These are phyloP conservation scores for Busseola fusca DNA, from an alignment of 2,888 invertebrate genomes.

Conservation along the genomic window DNA sequence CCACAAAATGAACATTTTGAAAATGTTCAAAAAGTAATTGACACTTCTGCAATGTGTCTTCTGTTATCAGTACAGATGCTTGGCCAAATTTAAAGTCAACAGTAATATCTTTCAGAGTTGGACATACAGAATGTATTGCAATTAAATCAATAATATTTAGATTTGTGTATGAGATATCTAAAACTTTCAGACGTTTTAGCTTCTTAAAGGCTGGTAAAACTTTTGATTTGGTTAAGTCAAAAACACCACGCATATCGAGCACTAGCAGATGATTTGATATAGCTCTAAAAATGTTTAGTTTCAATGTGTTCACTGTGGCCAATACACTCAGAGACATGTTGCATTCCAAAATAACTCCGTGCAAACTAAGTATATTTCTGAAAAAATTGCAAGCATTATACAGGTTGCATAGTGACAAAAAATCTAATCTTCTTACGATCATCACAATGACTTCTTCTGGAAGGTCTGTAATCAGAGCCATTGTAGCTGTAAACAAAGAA, in stretches of 20 bases:
- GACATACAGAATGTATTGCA: slow-evolving; percentile 72
- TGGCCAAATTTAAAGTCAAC: slow-evolving; percentile 74
- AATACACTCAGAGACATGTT: slow-evolving; percentile 71
- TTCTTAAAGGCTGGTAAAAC: slow-evolving; percentile 71
- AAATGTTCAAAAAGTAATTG: slow-evolving; percentile 75
- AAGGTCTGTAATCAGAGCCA: slow-evolving; percentile 63
- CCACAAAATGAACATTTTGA: slow-evolving; percentile 77
- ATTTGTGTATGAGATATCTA: slow-evolving; percentile 79
- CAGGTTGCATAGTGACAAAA: slow-evolving; percentile 68
- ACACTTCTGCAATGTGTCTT: slow-evolving; percentile 62
- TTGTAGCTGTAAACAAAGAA: slow-evolving; percentile 55
- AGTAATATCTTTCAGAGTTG: slow-evolving; percentile 74
- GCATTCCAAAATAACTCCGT: slow-evolving; percentile 70
- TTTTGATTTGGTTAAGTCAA: slow-evolving; percentile 71
- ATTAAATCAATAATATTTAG: slow-evolving; percentile 75
- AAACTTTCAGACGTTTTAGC: slow-evolving; percentile 70
- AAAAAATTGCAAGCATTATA: slow-evolving; percentile 70
- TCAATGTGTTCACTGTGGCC: slow-evolving; percentile 73
- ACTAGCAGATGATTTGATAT: slow-evolving; percentile 71
- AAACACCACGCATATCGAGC: slow-evolving; percentile 75
- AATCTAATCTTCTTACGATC: slow-evolving; percentile 74
- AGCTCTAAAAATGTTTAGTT: slow-evolving; percentile 71
- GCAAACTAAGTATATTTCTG: slow-evolving; percentile 67
- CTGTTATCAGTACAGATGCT: slow-evolving; percentile 47
- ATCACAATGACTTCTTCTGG: slow-evolving; percentile 81